Base-by-base conservation (phyloP, 2,113 vertebrate species). In the Sula dactylatra region DNA sequence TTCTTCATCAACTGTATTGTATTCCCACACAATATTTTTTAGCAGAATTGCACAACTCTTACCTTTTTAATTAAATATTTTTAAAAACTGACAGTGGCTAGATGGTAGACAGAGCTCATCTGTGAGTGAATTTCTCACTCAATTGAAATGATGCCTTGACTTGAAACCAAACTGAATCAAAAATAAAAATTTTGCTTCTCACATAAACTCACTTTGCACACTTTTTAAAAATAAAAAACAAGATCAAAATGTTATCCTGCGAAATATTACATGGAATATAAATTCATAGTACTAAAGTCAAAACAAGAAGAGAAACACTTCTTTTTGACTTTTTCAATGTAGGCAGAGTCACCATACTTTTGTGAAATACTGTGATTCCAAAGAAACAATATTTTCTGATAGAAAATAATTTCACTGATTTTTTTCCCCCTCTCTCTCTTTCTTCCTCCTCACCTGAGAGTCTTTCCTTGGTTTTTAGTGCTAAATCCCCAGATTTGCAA, bases 391-490 rank as follows among this genome's bases (percentile, higher is more conserved):
- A 76, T 69, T 90, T 89, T 85, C 44, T 56, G 27, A 67, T 21
- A 36, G 49, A 87, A 87, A 88, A 70, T 67, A 0, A 69, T 58
- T 24, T 34, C 20, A 34, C 5, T 52, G 32, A 44, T 36, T 38
- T 44, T 7, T 45, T 5, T 45, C 17, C 4, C 4, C 10, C 0
- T 0, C 13, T 8, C 7, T 6, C 24, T 24, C 16, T 65, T 49
- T 70, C 10, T 61, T 55, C 7, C 26, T 59, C 32, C 25, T 47
- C 45, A 80, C 18, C 26, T 32, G 25, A 42, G 19, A 83, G 16
- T 62, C 32, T 29, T 85, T 61, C 27, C 38, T 42, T 62, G 16
- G 0, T 32, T 91, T 85, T 80, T 54, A 78, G 22, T 42, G 32
- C 38, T 92, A 94, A 86, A 90, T 61, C 7, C 17, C 26, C 15